These are phyloP conservation scores for Rhadinocentrus ornatus DNA, from an alignment of 2,797 vertebrate species.

Conservation along the genomic window DNA sequence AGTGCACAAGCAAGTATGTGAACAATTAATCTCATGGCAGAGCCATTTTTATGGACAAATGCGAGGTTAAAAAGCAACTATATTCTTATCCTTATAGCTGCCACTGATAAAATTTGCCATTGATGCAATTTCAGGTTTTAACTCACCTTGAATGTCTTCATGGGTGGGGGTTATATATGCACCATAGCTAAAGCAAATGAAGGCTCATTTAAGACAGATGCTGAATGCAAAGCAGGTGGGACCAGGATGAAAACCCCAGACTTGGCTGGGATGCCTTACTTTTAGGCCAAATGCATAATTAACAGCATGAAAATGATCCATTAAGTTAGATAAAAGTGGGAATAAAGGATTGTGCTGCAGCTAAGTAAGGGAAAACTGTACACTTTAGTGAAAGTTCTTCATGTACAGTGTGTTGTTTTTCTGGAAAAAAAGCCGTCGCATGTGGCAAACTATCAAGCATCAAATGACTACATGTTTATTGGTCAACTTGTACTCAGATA, in stretches of 20 bases:
- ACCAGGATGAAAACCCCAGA: conserved; percentile 54
- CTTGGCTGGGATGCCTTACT: conserved; percentile 47
- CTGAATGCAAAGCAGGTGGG: conserved; percentile 10
- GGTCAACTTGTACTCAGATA: conserved; percentile 56
- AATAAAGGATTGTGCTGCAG: conserved; percentile 27
- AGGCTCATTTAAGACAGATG: background rate
- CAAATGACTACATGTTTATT: conserved; percentile 57
- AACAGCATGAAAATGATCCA: conserved; percentile 34
- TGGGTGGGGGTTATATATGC: background rate
- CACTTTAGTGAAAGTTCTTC: conserved; percentile 35
- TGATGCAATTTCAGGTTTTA: background rate
- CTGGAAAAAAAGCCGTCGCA: conserved; percentile 43
- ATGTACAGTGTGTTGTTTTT: conserved; percentile 40
- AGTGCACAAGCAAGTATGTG: too few relatives aligned
- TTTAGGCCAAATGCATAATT: conserved; percentile 57
- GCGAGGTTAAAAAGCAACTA: background rate
- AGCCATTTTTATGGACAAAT: background rate
- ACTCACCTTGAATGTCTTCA: conserved; percentile 1
- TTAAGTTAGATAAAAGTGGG: conserved; percentile 41
- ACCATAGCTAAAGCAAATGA: conserved; percentile 12
- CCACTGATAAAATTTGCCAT: background rate
- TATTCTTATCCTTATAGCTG: background rate
- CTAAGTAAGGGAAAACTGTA: conserved; percentile 20
- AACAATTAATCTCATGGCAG: background rate
- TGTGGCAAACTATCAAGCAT: conserved; percentile 56